Base-by-base conservation (phyloP, 2,797 vertebrate genomes). In the Selene dorsalis region DNA sequence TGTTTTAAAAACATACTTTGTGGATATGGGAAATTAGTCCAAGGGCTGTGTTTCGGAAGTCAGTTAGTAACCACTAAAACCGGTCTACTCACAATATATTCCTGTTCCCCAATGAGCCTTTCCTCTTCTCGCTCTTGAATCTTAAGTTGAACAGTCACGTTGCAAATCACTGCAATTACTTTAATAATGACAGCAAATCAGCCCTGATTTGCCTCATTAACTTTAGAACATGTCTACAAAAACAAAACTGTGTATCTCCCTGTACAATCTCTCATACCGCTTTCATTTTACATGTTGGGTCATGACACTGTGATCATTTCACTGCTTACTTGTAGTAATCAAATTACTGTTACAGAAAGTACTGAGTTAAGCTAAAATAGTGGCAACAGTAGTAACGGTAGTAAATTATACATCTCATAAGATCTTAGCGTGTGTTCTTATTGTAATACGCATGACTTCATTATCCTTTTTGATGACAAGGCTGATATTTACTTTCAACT, bases 1-100 rank as follows among this genome's bases (percentile, higher is more conserved):
- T n/a, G n/a, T n/a, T 65, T 38, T 69, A 45, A 16, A 45, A 60
- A 72, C 56, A 41, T 35, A 62, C 30, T 28, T 63, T 69, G 50
- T 71, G 43, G 47, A 73, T 50, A 70, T 4, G 41, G 26, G 14
- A 63, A 32, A 60, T 63, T 4, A 39, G 38, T 43, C 16, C 5
- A 45, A 14, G 39, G 4, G 39, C 10, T 14, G 12, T 45, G 16
- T 45, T 45, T 45, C 16, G 16, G 43, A 45, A 1, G 4, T 45
- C 16, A 45, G 11, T 35, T 6, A 35, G 32, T 35, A 6, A 35
- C 6, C 16, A 45, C 43, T 4, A 45, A n/a, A 45, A 45, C 11
- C 4, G 4, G 8, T 48, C 35, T 22, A 24, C 45, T 38, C 63
- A 30, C 17, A 20, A 28, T 47, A 63, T 47, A 30, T 45, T 47